phyloP scores from a whole-genome alignment of 1,140 invertebrate genomes.

The Drosophila neocordata region DNA sequence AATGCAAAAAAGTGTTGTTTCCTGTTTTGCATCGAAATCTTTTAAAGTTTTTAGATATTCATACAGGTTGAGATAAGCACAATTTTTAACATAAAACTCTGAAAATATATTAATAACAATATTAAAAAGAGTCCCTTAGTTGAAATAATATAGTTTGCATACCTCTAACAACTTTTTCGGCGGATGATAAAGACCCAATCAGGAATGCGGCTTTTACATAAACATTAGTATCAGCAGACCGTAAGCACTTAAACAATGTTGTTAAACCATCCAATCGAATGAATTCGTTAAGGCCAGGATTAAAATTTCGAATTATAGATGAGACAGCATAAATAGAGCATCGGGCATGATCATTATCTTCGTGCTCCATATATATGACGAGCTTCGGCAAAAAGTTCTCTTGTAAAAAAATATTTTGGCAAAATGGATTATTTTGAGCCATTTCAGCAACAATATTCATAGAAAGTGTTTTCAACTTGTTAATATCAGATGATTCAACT shows the following conservation, averaged over 20 bases:
- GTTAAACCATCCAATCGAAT: slow-evolving; percentile 44
- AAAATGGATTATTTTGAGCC: slow-evolving; percentile 62
- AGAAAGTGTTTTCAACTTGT: slow-evolving; percentile 29
- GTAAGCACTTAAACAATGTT: slow-evolving; percentile 37
- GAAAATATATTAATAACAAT: not conserved
- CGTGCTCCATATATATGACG: slow-evolving; percentile 41
- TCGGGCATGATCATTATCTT: slow-evolving; percentile 40
- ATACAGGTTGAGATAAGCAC: slow-evolving; percentile 34
- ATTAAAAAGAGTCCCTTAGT: not conserved
- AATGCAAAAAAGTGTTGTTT: slow-evolving; percentile 56
- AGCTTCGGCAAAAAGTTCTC: slow-evolving; percentile 46
- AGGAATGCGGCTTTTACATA: slow-evolving; percentile 64
- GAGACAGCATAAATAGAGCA: slow-evolving; percentile 62
- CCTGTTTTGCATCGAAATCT: slow-evolving; percentile 56
- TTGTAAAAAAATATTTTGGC: slow-evolving; percentile 50
- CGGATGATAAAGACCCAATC: slow-evolving; percentile 46
- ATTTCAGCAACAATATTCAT: slow-evolving; percentile 59
- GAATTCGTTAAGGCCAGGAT: slow-evolving; percentile 50
- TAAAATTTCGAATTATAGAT: slow-evolving; percentile 57
- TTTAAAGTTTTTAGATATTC: slow-evolving; percentile 31
- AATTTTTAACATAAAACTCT: slow-evolving; percentile 54
- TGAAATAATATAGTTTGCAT: not conserved
- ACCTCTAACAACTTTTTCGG: slow-evolving; percentile 46
- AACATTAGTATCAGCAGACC: slow-evolving; percentile 31
- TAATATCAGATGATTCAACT: slow-evolving; percentile 14